Evolutionary conservation across 2,797 vertebrate genomes (phyloP), one percentile per base, ranked within the genome.

Genomic region (Sciaenops ocellatus): DNA sequence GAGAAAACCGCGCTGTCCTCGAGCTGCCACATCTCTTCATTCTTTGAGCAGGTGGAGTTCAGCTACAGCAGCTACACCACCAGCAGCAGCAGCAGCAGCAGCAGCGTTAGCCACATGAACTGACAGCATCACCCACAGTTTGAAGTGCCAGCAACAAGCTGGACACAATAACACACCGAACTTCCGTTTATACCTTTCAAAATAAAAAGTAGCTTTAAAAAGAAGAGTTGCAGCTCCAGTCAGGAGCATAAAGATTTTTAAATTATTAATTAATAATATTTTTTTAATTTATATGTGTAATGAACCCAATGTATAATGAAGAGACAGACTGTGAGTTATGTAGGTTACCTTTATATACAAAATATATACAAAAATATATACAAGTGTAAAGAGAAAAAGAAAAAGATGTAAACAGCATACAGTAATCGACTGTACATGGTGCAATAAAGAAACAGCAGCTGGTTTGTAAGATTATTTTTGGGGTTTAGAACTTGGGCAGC

Each of bases 51-150:
- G 78, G 76, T 84, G 34, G 34, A 38, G 34, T 7, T 38, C 34
- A 38, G 34, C 34, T 34, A 34, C 30, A 34, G 34, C 34, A 34
- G n/a, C n/a, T n/a, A n/a, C n/a, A n/a, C n/a, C n/a, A n/a, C n/a
- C n/a, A n/a, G 34, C 34, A 38, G 34, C 34, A 38, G 5, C 28
- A 30, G 5, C 30, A 30, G 34, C 34, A 38, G 34, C 89, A 83
- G 86, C 68, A 76, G 78, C 80, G 78, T 82, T 83, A 78, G 91
- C 86, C 70, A 84, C 78, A 78, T 76, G 84, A 80, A 80, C 68
- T 82, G 89, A 87, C 88, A 84, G 86, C 82, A 88, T 85, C 92
- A 85, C 83, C 89, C 83, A 87, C 90, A 90, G 78, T 90, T 88
- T 79, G 13, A 63, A 79, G 38, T 54, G 56, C 28, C 51, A 64